Conservation (phyloP, 2,113 vertebrate genomes). For the Sceloporus tristichus region DNA sequence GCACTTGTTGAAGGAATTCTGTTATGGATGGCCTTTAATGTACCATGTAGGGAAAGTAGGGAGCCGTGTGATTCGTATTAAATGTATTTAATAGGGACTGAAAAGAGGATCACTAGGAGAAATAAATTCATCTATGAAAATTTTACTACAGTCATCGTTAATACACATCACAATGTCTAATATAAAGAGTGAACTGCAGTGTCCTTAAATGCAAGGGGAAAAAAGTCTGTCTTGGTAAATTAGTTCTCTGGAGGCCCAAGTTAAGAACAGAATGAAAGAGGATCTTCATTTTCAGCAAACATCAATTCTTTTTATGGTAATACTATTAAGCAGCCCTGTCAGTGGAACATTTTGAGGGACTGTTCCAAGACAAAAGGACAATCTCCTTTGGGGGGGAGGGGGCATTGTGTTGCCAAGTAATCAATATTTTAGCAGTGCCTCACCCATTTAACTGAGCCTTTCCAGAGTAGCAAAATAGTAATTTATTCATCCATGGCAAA, state of each 20-base stretch:
- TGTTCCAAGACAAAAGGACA: slow-evolving; percentile 44
- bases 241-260: slow-evolving; percentile 64
- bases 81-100: slow-evolving; percentile 49
- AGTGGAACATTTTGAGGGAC: slow-evolving; percentile 49
- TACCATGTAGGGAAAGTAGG: slow-evolving; percentile 26
- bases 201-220: slow-evolving; percentile 42
- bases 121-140: slow-evolving; percentile 52
- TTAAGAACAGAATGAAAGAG: slow-evolving; percentile 57
- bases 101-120: slow-evolving; percentile 58
- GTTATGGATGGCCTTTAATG: slow-evolving; percentile 7
- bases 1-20: slow-evolving; percentile 42
- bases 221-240: slow-evolving; percentile 55
- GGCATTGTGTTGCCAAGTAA: slow-evolving; percentile 21
- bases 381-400: neutral
- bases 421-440: slow-evolving; percentile 55
- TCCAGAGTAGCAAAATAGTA: slow-evolving; percentile 1
- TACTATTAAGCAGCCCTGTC: slow-evolving; percentile 57
- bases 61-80: slow-evolving; percentile 37
- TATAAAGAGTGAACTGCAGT: slow-evolving; percentile 46
- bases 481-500: neutral
- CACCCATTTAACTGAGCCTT: slow-evolving; percentile 26
- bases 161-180: slow-evolving; percentile 52
- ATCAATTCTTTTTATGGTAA: slow-evolving; percentile 53
- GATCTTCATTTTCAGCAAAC: slow-evolving; percentile 68
- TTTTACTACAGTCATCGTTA: slow-evolving; percentile 48